phyloP scores from a whole-genome alignment of 2,113 vertebrate genomes.

The Aspidoscelis tigris region DNA sequence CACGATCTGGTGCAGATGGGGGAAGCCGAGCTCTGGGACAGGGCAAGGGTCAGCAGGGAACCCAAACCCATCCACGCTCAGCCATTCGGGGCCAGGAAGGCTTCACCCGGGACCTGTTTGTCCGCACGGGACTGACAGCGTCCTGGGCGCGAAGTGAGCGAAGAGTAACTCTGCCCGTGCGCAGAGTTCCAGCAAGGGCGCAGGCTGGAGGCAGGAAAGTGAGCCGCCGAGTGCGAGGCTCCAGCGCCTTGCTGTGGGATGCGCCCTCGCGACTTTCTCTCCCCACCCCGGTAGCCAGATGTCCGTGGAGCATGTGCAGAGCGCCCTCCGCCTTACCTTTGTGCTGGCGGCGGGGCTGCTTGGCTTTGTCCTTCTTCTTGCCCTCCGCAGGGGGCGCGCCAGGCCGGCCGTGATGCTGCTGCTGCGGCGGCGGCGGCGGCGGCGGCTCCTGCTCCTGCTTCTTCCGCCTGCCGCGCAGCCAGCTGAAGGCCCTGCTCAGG shows the following conservation, averaged over 20 bases:
- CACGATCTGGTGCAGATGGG: neutral
- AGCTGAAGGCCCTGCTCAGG: constrained; percentile 86
- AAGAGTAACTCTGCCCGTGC: neutral
- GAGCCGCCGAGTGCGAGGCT: too few species aligned
- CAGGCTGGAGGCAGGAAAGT: too few species aligned
- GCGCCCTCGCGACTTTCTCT: neutral
- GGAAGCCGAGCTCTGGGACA: neutral
- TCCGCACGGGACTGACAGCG: neutral
- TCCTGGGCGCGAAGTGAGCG: too few species aligned
- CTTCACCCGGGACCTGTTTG: neutral
- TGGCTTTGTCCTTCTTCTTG: constrained; percentile 60
- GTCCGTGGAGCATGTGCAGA: neutral
- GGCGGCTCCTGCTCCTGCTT: constrained; percentile 74
- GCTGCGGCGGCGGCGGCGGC: constrained; percentile 49
- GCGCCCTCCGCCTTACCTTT: constrained; percentile 51
- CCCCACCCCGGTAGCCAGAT: neutral
- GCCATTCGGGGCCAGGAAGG: neutral
- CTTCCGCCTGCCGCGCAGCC: constrained; percentile 83
- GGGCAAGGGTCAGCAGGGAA: too few species aligned
- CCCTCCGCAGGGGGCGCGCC: constrained; percentile 46
- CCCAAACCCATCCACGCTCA: too few species aligned
- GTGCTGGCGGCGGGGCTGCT: constrained; percentile 22
- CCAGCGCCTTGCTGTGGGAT: too few species aligned
- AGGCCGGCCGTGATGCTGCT: constrained; percentile 26
- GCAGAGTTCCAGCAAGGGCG: neutral